A percentile compares a stretch with the other conserved stretches of the same genome.
Evolutionary conservation across 2,888 invertebrate species (phyloP).

Genomic region (Tipula vernalis): DNA sequence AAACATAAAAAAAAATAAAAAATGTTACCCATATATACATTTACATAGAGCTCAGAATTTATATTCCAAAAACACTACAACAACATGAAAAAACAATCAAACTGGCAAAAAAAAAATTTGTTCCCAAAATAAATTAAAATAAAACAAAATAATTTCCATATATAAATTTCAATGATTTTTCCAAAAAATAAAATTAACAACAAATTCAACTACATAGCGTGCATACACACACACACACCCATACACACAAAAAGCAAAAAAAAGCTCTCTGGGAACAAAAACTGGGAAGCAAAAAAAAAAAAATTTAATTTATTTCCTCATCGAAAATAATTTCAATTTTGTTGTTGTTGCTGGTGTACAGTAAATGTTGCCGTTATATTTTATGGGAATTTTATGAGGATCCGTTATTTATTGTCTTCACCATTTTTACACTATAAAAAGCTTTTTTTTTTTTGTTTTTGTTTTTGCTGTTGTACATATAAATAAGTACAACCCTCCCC

Average conservation of each 20-base stretch:
- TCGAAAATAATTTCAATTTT: not conserved
- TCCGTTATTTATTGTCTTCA: constrained; percentile 4
- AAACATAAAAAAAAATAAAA: not conserved
- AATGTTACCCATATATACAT: not conserved
- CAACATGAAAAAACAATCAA: not conserved
- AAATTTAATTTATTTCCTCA: not conserved
- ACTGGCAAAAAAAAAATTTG: not conserved
- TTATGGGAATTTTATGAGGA: not conserved
- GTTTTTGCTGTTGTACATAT: not conserved
- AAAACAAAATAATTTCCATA: not conserved
- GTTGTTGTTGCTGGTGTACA: not conserved
- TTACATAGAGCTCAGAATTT: not conserved
- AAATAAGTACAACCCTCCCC: not conserved
- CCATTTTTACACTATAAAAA: not conserved
- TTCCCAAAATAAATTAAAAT: not conserved
- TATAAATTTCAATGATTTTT: not conserved
- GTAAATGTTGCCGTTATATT: constrained; percentile 1
- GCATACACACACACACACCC: not conserved
- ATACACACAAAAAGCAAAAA: not conserved
- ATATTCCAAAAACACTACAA: not conserved
- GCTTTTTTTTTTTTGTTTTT: not conserved
- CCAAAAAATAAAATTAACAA: not conserved
- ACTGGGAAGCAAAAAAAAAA: not conserved
- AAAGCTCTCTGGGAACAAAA: not conserved
- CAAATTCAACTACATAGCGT: not conserved